phyloP scores from a whole-genome alignment of 2,888 invertebrate genomes.

The Lacanobia oleracea region DNA sequence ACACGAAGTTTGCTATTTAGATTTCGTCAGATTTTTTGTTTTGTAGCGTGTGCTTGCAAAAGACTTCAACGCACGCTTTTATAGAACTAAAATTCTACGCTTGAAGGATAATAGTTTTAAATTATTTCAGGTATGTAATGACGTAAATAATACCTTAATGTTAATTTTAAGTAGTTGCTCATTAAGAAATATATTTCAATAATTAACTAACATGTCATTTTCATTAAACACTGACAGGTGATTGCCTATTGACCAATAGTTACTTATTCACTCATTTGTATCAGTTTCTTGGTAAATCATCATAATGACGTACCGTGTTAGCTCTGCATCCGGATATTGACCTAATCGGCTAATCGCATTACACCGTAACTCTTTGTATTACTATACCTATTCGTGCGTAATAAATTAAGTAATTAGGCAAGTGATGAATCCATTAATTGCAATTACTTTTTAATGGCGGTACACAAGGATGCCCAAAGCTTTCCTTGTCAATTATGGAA shows the following conservation, averaged over 20 bases:
- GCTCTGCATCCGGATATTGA: constrained; percentile 44
- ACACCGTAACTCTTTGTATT: constrained; percentile 37
- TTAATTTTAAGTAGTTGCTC: not conserved
- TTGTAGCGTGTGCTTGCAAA: constrained; percentile 73
- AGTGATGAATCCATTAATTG: constrained; percentile 47
- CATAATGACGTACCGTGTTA: constrained; percentile 21
- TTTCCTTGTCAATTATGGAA: constrained; percentile 58
- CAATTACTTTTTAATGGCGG: constrained; percentile 44
- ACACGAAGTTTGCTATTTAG: constrained; percentile 1
- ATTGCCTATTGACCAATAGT: not conserved
- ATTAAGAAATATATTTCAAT: constrained; percentile 23
- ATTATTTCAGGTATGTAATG: not conserved
- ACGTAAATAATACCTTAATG: not conserved
- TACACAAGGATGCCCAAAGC: constrained; percentile 67
- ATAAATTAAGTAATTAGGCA: constrained; percentile 53
- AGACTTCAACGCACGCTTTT: constrained; percentile 86
- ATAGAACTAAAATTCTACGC: not conserved
- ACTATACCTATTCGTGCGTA: constrained; percentile 28
- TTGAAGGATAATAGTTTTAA: constrained; percentile 18
- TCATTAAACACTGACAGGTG: constrained; percentile 2
- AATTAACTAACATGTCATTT: constrained; percentile 16
- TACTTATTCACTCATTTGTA: not conserved
- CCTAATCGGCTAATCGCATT: constrained; percentile 51
- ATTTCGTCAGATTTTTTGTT: constrained; percentile 41
- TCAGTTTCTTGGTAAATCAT: constrained; percentile 26